phyloP scores from a whole-genome alignment of 2,113 vertebrate genomes.

The Beaufortia kweichowensis region DNA sequence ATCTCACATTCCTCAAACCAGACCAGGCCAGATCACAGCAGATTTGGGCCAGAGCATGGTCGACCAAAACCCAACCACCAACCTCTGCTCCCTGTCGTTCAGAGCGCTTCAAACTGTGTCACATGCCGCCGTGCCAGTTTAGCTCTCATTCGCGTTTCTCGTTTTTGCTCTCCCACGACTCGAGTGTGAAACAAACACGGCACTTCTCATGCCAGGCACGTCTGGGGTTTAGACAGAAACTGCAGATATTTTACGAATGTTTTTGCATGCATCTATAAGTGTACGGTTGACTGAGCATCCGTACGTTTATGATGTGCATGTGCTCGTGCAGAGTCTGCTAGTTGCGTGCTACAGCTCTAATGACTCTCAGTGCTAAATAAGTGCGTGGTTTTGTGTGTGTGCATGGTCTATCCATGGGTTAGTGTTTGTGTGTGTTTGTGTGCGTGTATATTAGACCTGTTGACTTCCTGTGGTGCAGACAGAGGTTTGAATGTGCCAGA shows the following conservation, averaged over 20 bases:
- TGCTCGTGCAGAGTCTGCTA: neutral
- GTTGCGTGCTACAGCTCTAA: neutral
- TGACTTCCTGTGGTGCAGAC: constrained; percentile 64
- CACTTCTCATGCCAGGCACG: constrained; percentile 18
- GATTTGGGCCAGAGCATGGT: constrained; percentile 64
- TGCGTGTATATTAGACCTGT: constrained; percentile 48
- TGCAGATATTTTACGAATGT: constrained; percentile 9
- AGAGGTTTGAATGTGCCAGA: constrained; percentile 61
- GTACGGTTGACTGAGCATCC: neutral
- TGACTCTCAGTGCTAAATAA: neutral
- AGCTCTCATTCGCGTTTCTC: neutral
- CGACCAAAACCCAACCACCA: constrained; percentile 67
- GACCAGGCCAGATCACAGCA: constrained; percentile 63
- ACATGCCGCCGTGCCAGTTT: neutral
- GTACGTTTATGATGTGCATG: constrained; percentile 16
- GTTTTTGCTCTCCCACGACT: neutral
- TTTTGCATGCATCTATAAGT: neutral
- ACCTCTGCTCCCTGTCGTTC: constrained; percentile 52
- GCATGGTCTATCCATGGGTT: constrained; percentile 18
- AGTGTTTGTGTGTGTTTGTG: constrained; percentile 26
- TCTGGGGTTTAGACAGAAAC: neutral
- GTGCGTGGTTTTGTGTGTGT: neutral
- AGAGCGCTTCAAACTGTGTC: constrained; percentile 53
- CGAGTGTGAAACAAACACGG: constrained; percentile 26
- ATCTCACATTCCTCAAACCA: constrained; percentile 53